Evolutionary conservation across 1,140 invertebrate genomes (phyloP).

Genomic region (Battus philenor): DNA sequence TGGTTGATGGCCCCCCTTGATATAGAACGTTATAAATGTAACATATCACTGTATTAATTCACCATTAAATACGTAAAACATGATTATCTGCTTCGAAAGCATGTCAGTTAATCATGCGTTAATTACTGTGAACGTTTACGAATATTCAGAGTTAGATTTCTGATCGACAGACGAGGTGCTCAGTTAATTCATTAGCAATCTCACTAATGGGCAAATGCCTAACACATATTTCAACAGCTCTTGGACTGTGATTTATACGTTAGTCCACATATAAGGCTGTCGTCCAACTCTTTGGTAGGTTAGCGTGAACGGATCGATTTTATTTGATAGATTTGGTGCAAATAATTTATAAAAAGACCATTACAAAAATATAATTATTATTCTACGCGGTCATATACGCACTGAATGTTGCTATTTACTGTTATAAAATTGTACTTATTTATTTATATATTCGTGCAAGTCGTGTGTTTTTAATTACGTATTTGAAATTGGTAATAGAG

Average conservation of each 20-base stretch:
- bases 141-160: slow-evolving; percentile 12
- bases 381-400: slow-evolving; percentile 8
- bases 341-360: slow-evolving; percentile 4
- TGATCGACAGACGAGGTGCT: slow-evolving; percentile 3
- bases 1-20: too few relatives aligned
- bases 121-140: slow-evolving; percentile 9
- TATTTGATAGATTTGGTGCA: slow-evolving; percentile 9
- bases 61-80: too few relatives aligned
- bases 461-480: too few relatives aligned
- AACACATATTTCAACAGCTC: slow-evolving; percentile 10
- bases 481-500: too few relatives aligned
- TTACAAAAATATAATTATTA: slow-evolving; percentile 10
- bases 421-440: too few relatives aligned
- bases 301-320: slow-evolving; percentile 1
- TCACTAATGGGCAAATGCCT: slow-evolving; percentile 14
- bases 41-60: too few relatives aligned
- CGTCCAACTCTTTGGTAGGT: neutral
- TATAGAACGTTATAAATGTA: too few relatives aligned
- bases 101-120: neutral
- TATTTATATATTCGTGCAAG: too few relatives aligned
- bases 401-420: too few relatives aligned
- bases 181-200: slow-evolving; percentile 16
- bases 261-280: slow-evolving; percentile 5
- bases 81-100: too few relatives aligned
- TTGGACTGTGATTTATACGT: slow-evolving; percentile 3